These are phyloP conservation scores for Ptychoptera contaminata DNA, from an alignment of 2,888 invertebrate genomes.

Conservation along the genomic window DNA sequence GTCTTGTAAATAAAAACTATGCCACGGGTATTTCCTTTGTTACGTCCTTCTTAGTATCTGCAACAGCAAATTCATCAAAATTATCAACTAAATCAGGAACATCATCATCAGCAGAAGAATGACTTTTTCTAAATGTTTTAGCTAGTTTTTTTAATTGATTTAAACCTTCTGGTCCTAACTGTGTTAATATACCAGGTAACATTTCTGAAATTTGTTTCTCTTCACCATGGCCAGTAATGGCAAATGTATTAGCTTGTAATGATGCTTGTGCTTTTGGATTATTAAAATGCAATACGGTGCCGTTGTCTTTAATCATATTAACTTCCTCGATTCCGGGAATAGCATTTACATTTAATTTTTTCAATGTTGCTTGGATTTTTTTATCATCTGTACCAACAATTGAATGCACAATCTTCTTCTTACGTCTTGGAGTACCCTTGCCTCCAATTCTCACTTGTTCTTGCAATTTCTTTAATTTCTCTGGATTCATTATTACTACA, in stretches of 20 bases:
- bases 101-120: slow-evolving; percentile 44
- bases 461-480: slow-evolving; percentile 80
- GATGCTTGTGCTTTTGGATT: slow-evolving; percentile 99
- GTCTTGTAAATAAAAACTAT: too few species aligned
- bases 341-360: slow-evolving; percentile 93
- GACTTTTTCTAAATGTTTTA: slow-evolving; percentile 35
- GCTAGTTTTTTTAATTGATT: slow-evolving; percentile 72
- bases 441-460: slow-evolving; percentile 82
- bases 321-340: slow-evolving; percentile 99
- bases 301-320: slow-evolving; percentile 99
- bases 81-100: slow-evolving; percentile 31
- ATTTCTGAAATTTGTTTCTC: slow-evolving; percentile 98
- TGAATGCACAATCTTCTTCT: slow-evolving; percentile 98
- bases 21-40: too few species aligned
- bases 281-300: slow-evolving; percentile 97
- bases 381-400: slow-evolving; percentile 99
- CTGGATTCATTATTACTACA: slow-evolving; percentile 11
- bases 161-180: slow-evolving; percentile 92
- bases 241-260: slow-evolving; percentile 96
- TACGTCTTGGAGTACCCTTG: slow-evolving; percentile 91
- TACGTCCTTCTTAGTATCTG: slow-evolving; percentile 2
- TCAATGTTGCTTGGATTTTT: slow-evolving; percentile 93
- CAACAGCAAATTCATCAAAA: too few species aligned
- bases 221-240: slow-evolving; percentile 96
- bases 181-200: slow-evolving; percentile 94